Base-by-base conservation (phyloP, 2,888 invertebrate genomes). In the Leucoptera coffeella region DNA sequence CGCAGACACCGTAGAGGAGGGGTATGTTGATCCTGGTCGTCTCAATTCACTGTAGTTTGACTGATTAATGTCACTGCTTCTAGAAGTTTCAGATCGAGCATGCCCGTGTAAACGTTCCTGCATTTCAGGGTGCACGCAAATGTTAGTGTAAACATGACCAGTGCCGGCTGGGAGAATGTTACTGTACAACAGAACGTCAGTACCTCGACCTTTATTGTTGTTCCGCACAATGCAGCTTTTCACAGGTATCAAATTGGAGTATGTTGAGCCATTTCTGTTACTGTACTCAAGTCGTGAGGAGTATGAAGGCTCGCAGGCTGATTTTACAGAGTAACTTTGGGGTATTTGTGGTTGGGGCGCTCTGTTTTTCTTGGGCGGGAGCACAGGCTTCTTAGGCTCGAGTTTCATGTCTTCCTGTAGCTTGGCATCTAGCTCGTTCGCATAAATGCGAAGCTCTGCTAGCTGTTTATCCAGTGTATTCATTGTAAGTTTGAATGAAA, bases 271-370 rank as follows among this genome's bases (percentile, higher is more conserved):
- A n/a, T 61, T 49, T 14, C 59, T 52, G 32, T 61, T 67, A 12
- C 67, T 61, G 35, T 49, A 54, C 37, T 69, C 82, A 22, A 87
- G 61, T 30, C 85, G 74, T 14, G 85, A 82, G 13, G 86, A 83
- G 49, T 85, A 88, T 4, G 83, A 81, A 1, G 87, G 87, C 43
- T 84, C 83, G 31, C 82, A 76, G 11, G 81, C 77, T 31, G 80
- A 78, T 49, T 82, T 82, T 30, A 87, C 73, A 15, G 75, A 75
- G 43, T 78, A 83, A 51, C 86, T 87, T 54, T 86, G 84, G 29
- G 87, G 87, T 47, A 88, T 81, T 80, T 69, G 69, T 26, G 69
- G 69, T 33, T 55, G 43, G 26, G 69, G 69, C 22, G 59, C 46
- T 39, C 67, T 69, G 39, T 45, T 59, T 47, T 64, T 67, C 49